Evolutionary conservation across 2,888 invertebrate genomes (phyloP), one percentile per base, ranked within the genome.

Genomic region (Scaeva pyrastri): DNA sequence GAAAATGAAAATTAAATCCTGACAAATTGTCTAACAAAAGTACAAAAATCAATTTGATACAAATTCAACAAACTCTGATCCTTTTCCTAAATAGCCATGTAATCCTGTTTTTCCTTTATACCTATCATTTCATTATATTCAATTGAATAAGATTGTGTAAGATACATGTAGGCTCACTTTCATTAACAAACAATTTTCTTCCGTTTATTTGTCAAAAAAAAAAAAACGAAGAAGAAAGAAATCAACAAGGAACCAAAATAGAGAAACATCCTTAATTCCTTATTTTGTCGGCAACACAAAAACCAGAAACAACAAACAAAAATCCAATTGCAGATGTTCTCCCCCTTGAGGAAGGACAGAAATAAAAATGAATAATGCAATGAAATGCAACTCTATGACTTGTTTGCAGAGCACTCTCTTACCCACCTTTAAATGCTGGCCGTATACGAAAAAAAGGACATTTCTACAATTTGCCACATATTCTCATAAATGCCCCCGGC

Each of bases 271-370:
- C 66, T 73, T 39, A 76, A 81, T 72, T 76, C 72, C 52, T 73
- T 81, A 41, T 66, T n/a, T 68, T 75, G 71, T 60, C 55, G 23
- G 52, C 19, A 58, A 60, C 39, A 39, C 21, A 48, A 60, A 11
- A 39, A 71, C 1, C 48, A 5, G 10, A 26, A n/a, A 55, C 43
- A 36, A 50, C 74, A 84, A 81, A 81, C 81, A 81, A 70, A 73
- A 68, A 85, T 76, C 76, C 76, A 76, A 85, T 85, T 85, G 81
- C 81, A 85, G 85, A 85, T 85, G 85, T 73, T 12, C 79, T 68
- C 73, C 6, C 66, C 52, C 55, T 50, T 36, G n/a, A n/a, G 7
- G 12, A 56, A 56, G 21, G 36, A 56, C 12, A 64, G n/a, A 26
- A 36, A 64, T 19, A 36, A 14, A 45, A 78, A 39, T 56, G 48